Percentiles rank a stretch among this genome's conserved stretches.
These are phyloP conservation scores for Centruroides sculpturatus DNA, from an alignment of 1,140 invertebrate species.

Conservation along the genomic window DNA sequence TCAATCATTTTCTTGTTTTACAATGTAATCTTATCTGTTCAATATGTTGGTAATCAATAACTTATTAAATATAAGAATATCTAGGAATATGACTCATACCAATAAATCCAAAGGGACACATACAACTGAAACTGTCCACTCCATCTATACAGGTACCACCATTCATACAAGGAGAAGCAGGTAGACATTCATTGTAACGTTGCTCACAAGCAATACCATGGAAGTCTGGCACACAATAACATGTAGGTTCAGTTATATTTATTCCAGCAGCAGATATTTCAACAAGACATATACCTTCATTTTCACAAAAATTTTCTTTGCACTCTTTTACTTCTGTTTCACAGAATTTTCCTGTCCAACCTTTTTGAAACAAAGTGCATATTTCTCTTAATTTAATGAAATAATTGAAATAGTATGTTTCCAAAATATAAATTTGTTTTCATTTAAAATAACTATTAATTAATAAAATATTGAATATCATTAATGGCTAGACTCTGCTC, in stretches of 20 bases:
- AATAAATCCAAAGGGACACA: conserved; percentile 64
- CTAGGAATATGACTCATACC: not conserved
- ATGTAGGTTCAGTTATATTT: conserved; percentile 62
- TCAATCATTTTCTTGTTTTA: too few relatives aligned
- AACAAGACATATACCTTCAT: conserved; percentile 55
- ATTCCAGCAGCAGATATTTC: conserved; percentile 24
- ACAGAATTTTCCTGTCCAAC: conserved; percentile 77
- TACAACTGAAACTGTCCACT: conserved; percentile 89
- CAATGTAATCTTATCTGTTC: too few relatives aligned
- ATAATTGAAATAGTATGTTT: too few relatives aligned
- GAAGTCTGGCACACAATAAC: conserved; percentile 78
- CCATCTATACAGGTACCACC: conserved; percentile 79
- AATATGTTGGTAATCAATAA: too few relatives aligned
- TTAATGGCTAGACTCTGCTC: too few relatives aligned
- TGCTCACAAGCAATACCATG: conserved; percentile 68
- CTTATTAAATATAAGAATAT: too few relatives aligned
- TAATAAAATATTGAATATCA: too few relatives aligned
- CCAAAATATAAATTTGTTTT: too few relatives aligned
- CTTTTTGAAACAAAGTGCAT: conserved; percentile 28
- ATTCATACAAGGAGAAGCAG: conserved; percentile 67
- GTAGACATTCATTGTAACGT: conserved; percentile 71
- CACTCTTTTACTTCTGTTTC: conserved; percentile 76
- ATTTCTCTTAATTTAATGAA: too few relatives aligned
- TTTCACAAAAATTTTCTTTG: conserved; percentile 41
- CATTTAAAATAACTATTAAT: too few relatives aligned